Percentiles rank a stretch among this genome's conserved stretches.
These are phyloP conservation scores for Anisognathus igniventris DNA, from an alignment of 2,797 vertebrate genomes.

Conservation along the genomic window DNA sequence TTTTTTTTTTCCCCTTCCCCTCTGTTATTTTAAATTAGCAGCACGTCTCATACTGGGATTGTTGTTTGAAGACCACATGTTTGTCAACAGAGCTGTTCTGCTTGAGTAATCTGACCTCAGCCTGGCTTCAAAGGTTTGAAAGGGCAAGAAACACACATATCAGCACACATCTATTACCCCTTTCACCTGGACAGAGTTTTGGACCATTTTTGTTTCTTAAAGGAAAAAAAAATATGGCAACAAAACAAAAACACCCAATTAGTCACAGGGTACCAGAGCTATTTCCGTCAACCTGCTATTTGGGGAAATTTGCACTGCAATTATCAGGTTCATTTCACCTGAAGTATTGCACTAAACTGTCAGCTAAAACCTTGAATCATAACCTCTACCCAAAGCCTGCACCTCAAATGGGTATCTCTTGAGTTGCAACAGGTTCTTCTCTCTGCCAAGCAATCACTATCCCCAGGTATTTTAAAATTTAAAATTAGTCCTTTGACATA, in stretches of 20 bases:
- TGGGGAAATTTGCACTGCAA: constrained; percentile 16
- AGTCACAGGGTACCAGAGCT: background rate
- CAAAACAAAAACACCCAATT: constrained; percentile 36
- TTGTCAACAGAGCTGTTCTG: constrained; percentile 64
- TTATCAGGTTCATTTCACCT: constrained; percentile 19
- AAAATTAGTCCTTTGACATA: background rate
- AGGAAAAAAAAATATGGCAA: background rate
- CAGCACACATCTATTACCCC: constrained; percentile 12
- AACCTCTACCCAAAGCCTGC: background rate
- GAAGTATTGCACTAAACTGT: background rate
- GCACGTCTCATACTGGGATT: constrained; percentile 17
- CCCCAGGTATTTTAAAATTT: background rate
- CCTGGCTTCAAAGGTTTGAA: constrained; percentile 32
- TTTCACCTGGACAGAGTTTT: constrained; percentile 46
- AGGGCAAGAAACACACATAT: constrained; percentile 31
- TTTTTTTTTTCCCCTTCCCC: background rate
- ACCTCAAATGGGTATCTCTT: background rate
- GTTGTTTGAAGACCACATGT: constrained; percentile 47
- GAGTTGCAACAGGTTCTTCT: background rate
- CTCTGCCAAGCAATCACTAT: background rate
- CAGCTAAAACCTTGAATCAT: background rate
- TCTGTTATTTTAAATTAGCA: constrained; percentile 56
- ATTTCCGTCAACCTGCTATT: background rate
- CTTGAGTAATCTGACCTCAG: constrained; percentile 50
- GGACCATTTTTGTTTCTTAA: background rate